Base-by-base conservation (phyloP, 2,113 vertebrate genomes). In the Actinemys pallida region DNA sequence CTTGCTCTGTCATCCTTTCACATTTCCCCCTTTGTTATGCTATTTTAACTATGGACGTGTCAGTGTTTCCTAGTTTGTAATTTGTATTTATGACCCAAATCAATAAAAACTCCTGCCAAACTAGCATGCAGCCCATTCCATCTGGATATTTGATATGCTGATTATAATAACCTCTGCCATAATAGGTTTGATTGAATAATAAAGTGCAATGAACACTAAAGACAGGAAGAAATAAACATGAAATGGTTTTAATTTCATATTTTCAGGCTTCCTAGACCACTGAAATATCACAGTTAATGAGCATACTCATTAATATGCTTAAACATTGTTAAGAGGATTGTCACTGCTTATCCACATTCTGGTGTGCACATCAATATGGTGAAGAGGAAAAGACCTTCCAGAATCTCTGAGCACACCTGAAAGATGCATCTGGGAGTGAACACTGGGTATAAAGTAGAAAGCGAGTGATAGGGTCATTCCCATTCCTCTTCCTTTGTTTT, bases 341-440 rank as follows among this genome's bases (percentile, higher is more conserved):
- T 10, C 22, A 62, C 3, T 5, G 16, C 12, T 87, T 62, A 25
- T 3, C 62, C 81, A 2, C 27, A 45, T 59, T 86, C 54, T 83
- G 2, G 35, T 16, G 42, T 16, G 53, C 50, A 5, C 65, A 81
- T 86, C 81, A 75, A 57, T 20, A 80, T 8, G 19, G 49, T 7
- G 50, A 90, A 69, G 17, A 10, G 57, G 53, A 93, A 89, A 86
- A 45, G 1, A 2, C 12, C 5, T 87, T 11, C 17, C 29, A 47
- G 10, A 87, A 87, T 75, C 72, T 87, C 75, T 87, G 50, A 94
- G 20, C n/a, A 11, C 83, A 93, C 82, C 88, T 96, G 89, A 93
- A 93, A 53, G 52, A 25, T 31, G 54, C 3, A 22, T 84, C n/a
- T 59, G 31, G 89, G 45, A 65, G 19, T 80, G 17, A 93, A 62